These are phyloP conservation scores for Ptychoptera contaminata DNA, from an alignment of 2,888 invertebrate genomes.

Conservation along the genomic window DNA sequence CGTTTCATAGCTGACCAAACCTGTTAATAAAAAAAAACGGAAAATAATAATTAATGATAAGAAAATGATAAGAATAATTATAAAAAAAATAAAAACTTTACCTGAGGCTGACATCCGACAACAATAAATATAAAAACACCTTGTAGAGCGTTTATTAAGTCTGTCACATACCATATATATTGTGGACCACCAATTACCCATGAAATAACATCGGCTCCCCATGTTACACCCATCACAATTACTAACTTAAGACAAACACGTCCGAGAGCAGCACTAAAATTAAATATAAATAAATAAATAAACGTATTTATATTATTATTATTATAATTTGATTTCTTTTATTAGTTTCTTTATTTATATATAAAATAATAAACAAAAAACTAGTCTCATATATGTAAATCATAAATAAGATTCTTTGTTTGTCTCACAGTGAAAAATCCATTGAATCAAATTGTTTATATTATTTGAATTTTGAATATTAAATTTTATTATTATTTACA, in stretches of 20 bases:
- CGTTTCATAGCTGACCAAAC: slow-evolving; percentile 51
- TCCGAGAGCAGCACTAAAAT: slow-evolving; percentile 58
- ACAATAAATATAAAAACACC: slow-evolving; percentile 81
- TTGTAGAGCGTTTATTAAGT: slow-evolving; percentile 71
- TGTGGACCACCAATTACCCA: slow-evolving; percentile 70
- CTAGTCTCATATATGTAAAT: too few species aligned
- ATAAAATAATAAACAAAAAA: background rate
- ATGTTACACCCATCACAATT: slow-evolving; percentile 63
- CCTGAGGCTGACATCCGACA: slow-evolving; percentile 78
- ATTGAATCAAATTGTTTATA: background rate
- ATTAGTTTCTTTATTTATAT: too few species aligned
- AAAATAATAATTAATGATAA: slow-evolving; percentile 1
- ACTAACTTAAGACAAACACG: slow-evolving; percentile 76
- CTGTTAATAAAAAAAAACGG: slow-evolving; percentile 20
- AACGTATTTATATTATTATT: too few species aligned
- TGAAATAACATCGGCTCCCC: slow-evolving; percentile 69
- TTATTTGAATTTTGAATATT: background rate
- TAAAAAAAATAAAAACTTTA: slow-evolving; percentile 19
- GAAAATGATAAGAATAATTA: background rate
- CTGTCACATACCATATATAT: slow-evolving; percentile 69
- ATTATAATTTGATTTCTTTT: too few species aligned
- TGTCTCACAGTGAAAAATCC: background rate
- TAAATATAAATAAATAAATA: background rate
- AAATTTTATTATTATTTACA: background rate
- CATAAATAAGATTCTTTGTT: background rate